Percentiles rank a stretch among this genome's conserved stretches.
Conservation (phyloP, 2,888 invertebrate species). For the Andrena dorsata region DNA sequence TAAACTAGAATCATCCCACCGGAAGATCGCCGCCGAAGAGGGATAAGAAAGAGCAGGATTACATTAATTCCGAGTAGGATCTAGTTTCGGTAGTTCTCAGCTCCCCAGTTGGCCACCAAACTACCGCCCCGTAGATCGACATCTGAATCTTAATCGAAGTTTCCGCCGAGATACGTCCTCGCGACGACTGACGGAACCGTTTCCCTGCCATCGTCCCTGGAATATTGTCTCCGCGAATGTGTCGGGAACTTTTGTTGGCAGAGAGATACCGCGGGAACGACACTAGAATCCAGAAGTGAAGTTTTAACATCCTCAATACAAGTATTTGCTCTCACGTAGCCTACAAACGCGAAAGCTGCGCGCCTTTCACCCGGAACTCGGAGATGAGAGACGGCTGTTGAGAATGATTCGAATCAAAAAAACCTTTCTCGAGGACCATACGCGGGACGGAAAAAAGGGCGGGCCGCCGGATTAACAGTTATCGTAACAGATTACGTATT, state of each 20-base stretch:
- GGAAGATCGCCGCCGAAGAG: slow-evolving; percentile 1
- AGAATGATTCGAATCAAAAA: too few relatives aligned
- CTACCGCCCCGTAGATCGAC: slow-evolving; percentile 21
- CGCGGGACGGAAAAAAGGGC: background rate
- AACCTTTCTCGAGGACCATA: background rate
- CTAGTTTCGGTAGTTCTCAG: slow-evolving; percentile 25
- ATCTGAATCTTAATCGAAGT: slow-evolving; percentile 50
- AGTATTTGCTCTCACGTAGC: slow-evolving; percentile 40
- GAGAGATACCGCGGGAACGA: slow-evolving; percentile 9
- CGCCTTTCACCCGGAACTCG: background rate
- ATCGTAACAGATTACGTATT: slow-evolving; percentile 8
- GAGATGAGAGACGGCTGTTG: background rate
- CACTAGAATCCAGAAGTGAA: slow-evolving; percentile 22
- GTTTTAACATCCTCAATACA: slow-evolving; percentile 30
- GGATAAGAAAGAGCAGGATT: slow-evolving; percentile 17
- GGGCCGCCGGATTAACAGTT: background rate
- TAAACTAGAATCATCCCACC: too few relatives aligned
- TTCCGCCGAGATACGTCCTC: background rate
- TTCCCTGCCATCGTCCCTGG: slow-evolving; percentile 6
- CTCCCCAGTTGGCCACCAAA: slow-evolving; percentile 36
- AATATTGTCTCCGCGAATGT: slow-evolving; percentile 22
- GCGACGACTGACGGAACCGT: slow-evolving; percentile 27
- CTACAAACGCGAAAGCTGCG: background rate
- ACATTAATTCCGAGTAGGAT: slow-evolving; percentile 39
- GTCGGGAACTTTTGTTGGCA: slow-evolving; percentile 16